Evolutionary conservation across 1,140 invertebrate genomes (phyloP).

Genomic region (Spodoptera litura): DNA sequence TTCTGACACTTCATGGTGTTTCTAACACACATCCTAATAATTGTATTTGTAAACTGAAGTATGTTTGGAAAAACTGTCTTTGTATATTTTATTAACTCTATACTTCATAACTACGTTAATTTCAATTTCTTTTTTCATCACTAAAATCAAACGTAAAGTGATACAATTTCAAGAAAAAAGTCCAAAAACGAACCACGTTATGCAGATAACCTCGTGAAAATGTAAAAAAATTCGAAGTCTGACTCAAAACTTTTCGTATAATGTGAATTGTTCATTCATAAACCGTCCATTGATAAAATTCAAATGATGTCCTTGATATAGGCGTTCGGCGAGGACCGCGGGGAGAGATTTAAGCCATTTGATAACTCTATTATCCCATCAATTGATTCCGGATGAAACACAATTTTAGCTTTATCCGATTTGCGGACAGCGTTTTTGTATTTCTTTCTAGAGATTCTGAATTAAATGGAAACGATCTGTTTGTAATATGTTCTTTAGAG

Average conservation of each 20-base stretch:
- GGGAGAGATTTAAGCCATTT: conserved; percentile 8
- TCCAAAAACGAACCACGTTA: neutral
- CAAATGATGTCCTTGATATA: conserved; percentile 19
- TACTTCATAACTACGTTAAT: too few relatives aligned
- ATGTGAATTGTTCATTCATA: neutral
- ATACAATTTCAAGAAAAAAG: too few relatives aligned
- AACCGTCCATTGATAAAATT: conserved; percentile 20
- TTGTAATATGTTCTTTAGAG: neutral
- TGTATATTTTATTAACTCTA: too few relatives aligned
- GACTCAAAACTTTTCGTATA: neutral
- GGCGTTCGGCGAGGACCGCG: neutral
- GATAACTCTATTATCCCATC: conserved; percentile 30
- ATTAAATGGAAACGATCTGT: neutral
- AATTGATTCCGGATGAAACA: conserved; percentile 38
- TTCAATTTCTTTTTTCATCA: too few relatives aligned
- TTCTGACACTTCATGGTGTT: neutral
- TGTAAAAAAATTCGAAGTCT: neutral
- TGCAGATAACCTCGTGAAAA: neutral
- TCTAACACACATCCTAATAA: too few relatives aligned
- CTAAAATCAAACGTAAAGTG: too few relatives aligned
- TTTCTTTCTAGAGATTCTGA: neutral
- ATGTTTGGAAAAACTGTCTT: too few relatives aligned
- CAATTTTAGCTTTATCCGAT: conserved; percentile 20
- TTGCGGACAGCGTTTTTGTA: conserved; percentile 16
- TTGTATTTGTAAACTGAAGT: too few relatives aligned